Conservation (phyloP, 2,797 vertebrate genomes). For the Falco cherrug region DNA sequence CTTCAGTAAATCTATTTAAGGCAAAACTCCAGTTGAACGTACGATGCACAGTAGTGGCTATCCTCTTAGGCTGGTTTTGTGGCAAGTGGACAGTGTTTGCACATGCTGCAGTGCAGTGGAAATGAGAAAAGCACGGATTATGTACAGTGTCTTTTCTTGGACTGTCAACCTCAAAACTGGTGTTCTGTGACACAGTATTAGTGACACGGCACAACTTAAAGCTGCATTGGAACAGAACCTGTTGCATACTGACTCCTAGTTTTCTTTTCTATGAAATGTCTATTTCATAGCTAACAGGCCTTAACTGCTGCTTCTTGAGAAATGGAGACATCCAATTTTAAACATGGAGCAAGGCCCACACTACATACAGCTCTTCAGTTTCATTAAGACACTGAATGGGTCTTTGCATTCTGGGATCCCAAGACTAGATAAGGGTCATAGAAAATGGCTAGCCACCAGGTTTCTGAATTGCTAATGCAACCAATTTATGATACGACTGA, state of each 20-base stretch:
- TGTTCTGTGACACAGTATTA: background rate
- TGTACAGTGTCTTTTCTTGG: background rate
- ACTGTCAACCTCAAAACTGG: background rate
- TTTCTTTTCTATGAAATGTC: background rate
- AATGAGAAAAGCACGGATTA: background rate
- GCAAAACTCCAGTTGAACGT: conserved; percentile 23
- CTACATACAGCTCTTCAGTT: background rate
- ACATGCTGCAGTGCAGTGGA: background rate
- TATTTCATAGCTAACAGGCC: background rate
- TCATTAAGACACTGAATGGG: background rate
- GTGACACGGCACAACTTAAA: background rate
- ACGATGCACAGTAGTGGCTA: background rate
- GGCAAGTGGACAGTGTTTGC: background rate
- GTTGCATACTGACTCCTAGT: background rate
- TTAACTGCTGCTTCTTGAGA: background rate
- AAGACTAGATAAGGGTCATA: background rate
- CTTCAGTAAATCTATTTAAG: conserved; percentile 41
- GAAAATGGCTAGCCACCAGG: background rate
- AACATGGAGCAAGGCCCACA: background rate
- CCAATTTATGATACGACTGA: background rate
- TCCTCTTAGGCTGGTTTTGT: background rate
- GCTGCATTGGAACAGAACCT: background rate
- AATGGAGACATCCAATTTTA: background rate
- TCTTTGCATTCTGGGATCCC: background rate
- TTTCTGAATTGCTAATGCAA: background rate